phyloP scores from a whole-genome alignment of 2,797 vertebrate species.

The Rhodeus uyekii region DNA sequence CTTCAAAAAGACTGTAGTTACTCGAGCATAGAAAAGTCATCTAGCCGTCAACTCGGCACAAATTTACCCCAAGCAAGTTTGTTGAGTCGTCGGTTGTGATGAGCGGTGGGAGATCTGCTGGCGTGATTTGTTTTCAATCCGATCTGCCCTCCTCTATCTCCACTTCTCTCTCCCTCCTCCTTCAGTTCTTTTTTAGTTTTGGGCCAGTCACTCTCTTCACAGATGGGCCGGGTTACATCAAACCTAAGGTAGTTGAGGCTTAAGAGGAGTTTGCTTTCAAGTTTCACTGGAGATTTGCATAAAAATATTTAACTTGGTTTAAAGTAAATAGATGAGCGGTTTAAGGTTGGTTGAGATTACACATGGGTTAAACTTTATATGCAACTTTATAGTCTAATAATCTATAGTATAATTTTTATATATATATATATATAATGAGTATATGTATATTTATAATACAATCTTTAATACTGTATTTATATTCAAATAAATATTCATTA shows the following conservation, averaged over 20 bases:
- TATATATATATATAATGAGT: too few species aligned
- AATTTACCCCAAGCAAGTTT: conserved; percentile 33
- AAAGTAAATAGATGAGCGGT: neutral
- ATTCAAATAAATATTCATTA: too few species aligned
- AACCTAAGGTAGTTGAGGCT: conserved; percentile 60
- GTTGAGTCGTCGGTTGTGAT: conserved; percentile 61
- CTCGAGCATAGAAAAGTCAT: neutral
- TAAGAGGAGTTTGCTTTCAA: conserved; percentile 66
- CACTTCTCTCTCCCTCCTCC: conserved; percentile 67
- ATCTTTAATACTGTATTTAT: too few species aligned
- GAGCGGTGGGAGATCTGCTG: conserved; percentile 70
- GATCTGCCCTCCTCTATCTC: conserved; percentile 62
- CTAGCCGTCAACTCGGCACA: conserved; percentile 13
- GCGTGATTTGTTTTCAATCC: conserved; percentile 85
- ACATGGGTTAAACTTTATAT: too few species aligned
- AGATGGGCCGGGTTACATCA: conserved; percentile 76
- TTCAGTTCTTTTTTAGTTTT: conserved; percentile 65
- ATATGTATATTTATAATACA: too few species aligned
- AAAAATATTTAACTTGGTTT: neutral
- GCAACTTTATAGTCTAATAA: neutral
- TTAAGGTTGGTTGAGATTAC: neutral
- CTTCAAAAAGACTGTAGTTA: conserved; percentile 15
- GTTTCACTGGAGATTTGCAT: conserved; percentile 61
- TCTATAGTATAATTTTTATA: too few species aligned
- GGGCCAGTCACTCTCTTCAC: conserved; percentile 79